phyloP scores from a whole-genome alignment of 2,888 invertebrate species.

The Epinotia nisella region DNA sequence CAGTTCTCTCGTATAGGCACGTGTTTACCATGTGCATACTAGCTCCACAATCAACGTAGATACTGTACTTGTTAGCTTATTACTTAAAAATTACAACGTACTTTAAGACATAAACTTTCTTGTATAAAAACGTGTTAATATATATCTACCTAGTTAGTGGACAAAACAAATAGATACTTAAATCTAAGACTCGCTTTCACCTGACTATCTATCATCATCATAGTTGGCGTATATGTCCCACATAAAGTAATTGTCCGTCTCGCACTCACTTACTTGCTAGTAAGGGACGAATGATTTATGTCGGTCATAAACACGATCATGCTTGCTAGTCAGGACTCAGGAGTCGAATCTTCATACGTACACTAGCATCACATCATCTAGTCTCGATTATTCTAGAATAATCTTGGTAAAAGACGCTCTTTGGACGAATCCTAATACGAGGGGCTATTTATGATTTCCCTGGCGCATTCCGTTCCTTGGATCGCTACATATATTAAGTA shows the following conservation, averaged over 20 bases:
- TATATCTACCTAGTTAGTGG: background rate
- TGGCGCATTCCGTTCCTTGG: background rate
- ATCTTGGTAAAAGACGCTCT: background rate
- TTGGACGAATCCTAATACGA: background rate
- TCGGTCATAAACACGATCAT: background rate
- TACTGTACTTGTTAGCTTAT: background rate
- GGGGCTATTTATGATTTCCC: background rate
- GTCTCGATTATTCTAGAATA: background rate
- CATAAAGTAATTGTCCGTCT: background rate
- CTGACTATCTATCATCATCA: background rate
- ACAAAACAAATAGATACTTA: background rate
- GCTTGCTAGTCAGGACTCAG: background rate
- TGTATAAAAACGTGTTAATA: conserved; percentile 1
- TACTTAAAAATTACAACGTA: background rate
- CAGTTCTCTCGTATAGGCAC: background rate
- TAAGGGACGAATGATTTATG: background rate
- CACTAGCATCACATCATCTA: background rate
- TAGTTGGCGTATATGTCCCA: background rate
- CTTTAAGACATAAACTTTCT: background rate
- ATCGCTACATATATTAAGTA: no score
- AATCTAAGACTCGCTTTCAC: background rate
- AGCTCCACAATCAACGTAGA: background rate
- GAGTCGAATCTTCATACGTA: background rate
- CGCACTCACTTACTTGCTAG: background rate
- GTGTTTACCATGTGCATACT: background rate